Evolutionary conservation across 2,113 vertebrate species (phyloP), one percentile per base, ranked within the genome.

Genomic region (Malurus cyaneus): DNA sequence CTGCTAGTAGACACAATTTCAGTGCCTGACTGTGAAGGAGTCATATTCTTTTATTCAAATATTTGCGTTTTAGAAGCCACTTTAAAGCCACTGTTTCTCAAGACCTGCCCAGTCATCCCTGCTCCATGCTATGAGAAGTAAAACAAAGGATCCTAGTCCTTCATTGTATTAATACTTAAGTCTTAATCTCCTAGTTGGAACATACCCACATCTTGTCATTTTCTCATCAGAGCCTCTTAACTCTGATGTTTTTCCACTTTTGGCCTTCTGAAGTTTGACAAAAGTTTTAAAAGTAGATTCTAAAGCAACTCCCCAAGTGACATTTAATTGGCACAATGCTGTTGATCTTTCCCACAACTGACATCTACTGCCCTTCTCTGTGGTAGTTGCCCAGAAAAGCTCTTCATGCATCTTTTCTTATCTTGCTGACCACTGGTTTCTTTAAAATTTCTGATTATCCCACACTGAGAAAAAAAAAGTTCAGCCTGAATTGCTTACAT

Each of bases 401-500:
- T 72, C 78, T 62, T 60, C 46, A 53, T 9, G 12, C 26, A 82
- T 49, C n/a, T 44, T 87, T 67, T 86, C 76, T 90, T 79, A 87
- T 71, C 52, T 76, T 94, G 66, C 34, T 76, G 66, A 93, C 46
- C 29, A 47, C 9, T 25, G 8, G 39, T 85, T 95, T 96, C 34
- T 74, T 46, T 57, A 61, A 62, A 50, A 46, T 80, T 74, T 93
- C 67, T 60, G 16, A 88, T 41, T 76, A 25, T 73, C 57, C 18
- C 41, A 67, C 32, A 32, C 1, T 67, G 14, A 61, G 28, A 42
- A 80, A 76, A 80, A 76, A 76, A 52, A 78, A 50, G 67, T 18
- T 93, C 41, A 92, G 28, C 26, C 52, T 44, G 41, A 64, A 73
- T 36, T 80, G 36, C 39, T 94, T 89, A 64, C 39, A 88, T 28